Evolutionary conservation across 37 sponge, comb jelly and placozoan species (phyloP), one percentile per base, ranked within the genome.

Genomic region (Beroe ovata): DNA sequence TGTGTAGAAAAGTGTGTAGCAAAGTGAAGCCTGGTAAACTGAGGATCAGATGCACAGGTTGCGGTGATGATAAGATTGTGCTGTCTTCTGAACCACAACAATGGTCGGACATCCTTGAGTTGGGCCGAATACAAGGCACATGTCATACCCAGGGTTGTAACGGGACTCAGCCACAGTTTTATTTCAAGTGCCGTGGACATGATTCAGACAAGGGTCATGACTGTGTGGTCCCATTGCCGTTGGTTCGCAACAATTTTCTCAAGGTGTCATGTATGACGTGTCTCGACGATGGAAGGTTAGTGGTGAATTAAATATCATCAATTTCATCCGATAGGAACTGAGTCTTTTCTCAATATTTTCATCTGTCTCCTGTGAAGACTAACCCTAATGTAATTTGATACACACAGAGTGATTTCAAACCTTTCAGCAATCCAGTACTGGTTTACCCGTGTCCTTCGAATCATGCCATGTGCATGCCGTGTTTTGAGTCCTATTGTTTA

Each of bases 11-110:
- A 23, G 93, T 93, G 3, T 96, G 97, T 91, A 72, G 72, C 0
- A 58, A 28, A 38, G 90, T 96, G 90, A 37, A 90, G 21, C 95
- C 94, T 4, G 97, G 95, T 16, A 96, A 95, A 39, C 88, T 96
- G 59, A 91, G 97, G 2, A 94, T 95, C 3, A 90, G 95, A 0
- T 96, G 97, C 91, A 92, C 93, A 2, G 71, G 88, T 20, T 96
- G 97, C 72, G 92, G 89, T 26, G 91, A 92, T 26, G 89, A 64
- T 0, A 59, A 89, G n/a, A 91, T 96, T 88, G 64, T 92, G 0
- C 90, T 96, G 20, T 19, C 64, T 0, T 42, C 58, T 42, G 90
- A 90, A 59, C 90, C 90, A 1, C 84, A 77, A 3, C 69, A 66
- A 18, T 66, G 69, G 69, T 66, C 69, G 14, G 69, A 66, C 30